Conservation (phyloP, 2,797 vertebrate genomes). For the Lemur catta region DNA sequence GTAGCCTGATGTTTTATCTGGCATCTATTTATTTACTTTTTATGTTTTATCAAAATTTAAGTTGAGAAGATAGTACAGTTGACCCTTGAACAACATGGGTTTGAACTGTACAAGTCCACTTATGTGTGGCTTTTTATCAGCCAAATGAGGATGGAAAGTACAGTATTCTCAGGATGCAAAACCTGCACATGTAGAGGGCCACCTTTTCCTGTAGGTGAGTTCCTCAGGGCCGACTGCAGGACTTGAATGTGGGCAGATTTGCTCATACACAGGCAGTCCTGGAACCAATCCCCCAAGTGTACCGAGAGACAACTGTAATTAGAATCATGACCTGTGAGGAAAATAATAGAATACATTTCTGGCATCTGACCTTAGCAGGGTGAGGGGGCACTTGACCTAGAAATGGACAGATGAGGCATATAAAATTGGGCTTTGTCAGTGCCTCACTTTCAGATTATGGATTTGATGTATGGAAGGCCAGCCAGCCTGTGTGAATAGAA, state of each 20-base stretch:
- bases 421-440: neutral
- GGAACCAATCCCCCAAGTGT: neutral
- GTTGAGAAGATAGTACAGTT: neutral
- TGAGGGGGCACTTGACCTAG: neutral
- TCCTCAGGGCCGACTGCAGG: neutral
- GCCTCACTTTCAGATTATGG: neutral
- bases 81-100: neutral
- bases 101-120: neutral
- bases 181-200: neutral
- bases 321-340: neutral
- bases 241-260: neutral
- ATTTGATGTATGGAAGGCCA: neutral
- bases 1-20: neutral
- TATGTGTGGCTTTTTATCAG: neutral
- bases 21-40: neutral
- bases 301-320: neutral
- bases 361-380: neutral
- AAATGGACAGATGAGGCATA: neutral
- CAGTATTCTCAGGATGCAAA: neutral
- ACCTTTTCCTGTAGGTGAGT: neutral
- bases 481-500: neutral
- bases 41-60: neutral
- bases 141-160: neutral
- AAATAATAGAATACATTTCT: neutral
- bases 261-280: neutral